These are phyloP conservation scores for Recurvirostra avosetta DNA, from an alignment of 2,113 vertebrate genomes.

Conservation along the genomic window DNA sequence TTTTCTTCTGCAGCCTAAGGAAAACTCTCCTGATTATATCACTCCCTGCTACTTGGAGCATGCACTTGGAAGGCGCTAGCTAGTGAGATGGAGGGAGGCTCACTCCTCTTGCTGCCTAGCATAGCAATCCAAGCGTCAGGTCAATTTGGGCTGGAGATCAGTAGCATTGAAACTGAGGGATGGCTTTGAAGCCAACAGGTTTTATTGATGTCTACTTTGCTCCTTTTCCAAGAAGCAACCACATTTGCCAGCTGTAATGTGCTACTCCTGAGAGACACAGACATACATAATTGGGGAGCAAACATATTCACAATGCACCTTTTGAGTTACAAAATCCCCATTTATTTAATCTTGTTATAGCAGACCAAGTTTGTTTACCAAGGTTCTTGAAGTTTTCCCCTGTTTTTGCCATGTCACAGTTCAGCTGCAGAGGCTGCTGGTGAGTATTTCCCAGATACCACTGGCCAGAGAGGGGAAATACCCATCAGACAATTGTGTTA, in stretches of 20 bases:
- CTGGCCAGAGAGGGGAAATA: background rate
- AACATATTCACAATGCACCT: background rate
- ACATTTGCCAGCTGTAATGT: background rate
- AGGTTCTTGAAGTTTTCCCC: background rate
- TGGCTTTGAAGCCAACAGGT: background rate
- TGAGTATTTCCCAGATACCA: background rate
- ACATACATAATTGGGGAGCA: background rate
- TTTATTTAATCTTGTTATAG: background rate
- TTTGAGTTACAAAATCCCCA: background rate
- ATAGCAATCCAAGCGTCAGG: background rate
- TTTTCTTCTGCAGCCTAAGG: background rate
- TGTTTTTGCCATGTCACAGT: background rate
- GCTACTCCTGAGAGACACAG: background rate
- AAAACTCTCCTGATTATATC: background rate
- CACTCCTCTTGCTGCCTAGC: background rate
- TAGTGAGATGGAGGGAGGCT: background rate
- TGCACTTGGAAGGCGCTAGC: background rate
- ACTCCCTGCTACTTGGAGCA: background rate
- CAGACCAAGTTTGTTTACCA: background rate
- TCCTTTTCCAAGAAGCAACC: background rate
- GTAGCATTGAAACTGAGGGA: background rate
- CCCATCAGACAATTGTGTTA: background rate
- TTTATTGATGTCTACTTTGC: background rate
- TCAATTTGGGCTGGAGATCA: background rate
- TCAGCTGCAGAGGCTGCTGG: background rate